Evolutionary conservation across 2,113 vertebrate genomes (phyloP).

Genomic region (Neodontobutis hainanensis): DNA sequence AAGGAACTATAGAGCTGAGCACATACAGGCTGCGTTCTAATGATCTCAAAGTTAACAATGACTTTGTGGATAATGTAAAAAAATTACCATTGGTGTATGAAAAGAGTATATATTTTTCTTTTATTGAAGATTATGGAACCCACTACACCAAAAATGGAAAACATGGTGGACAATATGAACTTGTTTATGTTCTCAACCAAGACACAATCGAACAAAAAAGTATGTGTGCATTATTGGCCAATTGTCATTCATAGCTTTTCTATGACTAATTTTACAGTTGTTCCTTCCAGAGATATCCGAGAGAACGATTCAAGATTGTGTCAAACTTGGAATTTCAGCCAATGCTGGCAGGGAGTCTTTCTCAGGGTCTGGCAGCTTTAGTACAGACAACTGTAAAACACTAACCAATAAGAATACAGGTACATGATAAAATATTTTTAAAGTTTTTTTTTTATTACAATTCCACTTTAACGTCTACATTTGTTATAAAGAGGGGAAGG

Average conservation of each 20-base stretch:
- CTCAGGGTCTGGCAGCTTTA: fast-evolving
- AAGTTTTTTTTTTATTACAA: no score
- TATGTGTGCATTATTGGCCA: slow-evolving; percentile 55
- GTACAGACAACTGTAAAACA: slow-evolving; percentile 32
- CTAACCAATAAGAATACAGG: neutral
- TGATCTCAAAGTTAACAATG: slow-evolving; percentile 68
- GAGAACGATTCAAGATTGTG: slow-evolving; percentile 74
- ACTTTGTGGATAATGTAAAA: slow-evolving; percentile 82
- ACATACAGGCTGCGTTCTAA: slow-evolving; percentile 83
- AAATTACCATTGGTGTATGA: slow-evolving; percentile 83
- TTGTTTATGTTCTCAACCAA: slow-evolving; percentile 87
- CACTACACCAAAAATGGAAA: slow-evolving; percentile 86
- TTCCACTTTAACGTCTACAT: neutral
- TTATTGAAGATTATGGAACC: slow-evolving; percentile 91
- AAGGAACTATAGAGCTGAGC: slow-evolving; percentile 83
- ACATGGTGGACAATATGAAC: slow-evolving; percentile 87
- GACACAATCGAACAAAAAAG: slow-evolving; percentile 66
- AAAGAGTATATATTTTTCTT: slow-evolving; percentile 88
- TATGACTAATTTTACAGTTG: neutral
- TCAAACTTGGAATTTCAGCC: slow-evolving; percentile 66
- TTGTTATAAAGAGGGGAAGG: neutral
- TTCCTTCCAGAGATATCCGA: slow-evolving; percentile 77
- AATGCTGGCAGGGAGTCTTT: fast-evolving
- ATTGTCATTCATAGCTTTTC: neutral
- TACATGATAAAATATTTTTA: slow-evolving; percentile 47